These are phyloP conservation scores for Pseudomyrmex gracilis DNA, from an alignment of 1,140 invertebrate species.

Conservation along the genomic window DNA sequence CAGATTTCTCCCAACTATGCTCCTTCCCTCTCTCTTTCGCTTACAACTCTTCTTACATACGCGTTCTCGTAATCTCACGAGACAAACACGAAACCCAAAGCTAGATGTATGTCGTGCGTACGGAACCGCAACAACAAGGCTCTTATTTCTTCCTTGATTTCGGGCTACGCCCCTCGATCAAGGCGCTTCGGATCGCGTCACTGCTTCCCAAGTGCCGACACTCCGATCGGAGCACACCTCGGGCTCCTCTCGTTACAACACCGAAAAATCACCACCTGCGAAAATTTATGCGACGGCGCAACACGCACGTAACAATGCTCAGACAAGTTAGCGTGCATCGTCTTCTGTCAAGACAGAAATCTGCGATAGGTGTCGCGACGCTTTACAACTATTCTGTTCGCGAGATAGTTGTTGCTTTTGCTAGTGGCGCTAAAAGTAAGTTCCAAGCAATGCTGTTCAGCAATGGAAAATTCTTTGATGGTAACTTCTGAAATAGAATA, in stretches of 20 bases:
- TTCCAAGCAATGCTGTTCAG: neutral
- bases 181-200: constrained; percentile 55
- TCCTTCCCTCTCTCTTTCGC: constrained; percentile 31
- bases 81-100: constrained; percentile 45
- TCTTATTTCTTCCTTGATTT: constrained; percentile 65
- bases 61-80: constrained; percentile 56
- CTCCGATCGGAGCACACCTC: constrained; percentile 43
- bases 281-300: constrained; percentile 73
- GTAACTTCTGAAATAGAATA: neutral
- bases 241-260: constrained; percentile 33
- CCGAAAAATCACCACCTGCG: constrained; percentile 77
- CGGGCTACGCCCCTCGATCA: constrained; percentile 75
- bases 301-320: constrained; percentile 58
- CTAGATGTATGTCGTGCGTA: constrained; percentile 38
- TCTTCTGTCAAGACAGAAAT: constrained; percentile 68
- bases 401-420: neutral
- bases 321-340: constrained; percentile 26
- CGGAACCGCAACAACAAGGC: neutral
- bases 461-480: neutral
- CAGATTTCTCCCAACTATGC: neutral
- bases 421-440: constrained; percentile 30
- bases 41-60: constrained; percentile 33
- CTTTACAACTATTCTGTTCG: constrained; percentile 13
- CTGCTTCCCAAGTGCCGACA: constrained; percentile 48
- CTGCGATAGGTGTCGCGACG: constrained; percentile 58